These are phyloP conservation scores for Holothuria scabra DNA, from an alignment of 53 echinoderm and acorn worm genomes.

Conservation along the genomic window DNA sequence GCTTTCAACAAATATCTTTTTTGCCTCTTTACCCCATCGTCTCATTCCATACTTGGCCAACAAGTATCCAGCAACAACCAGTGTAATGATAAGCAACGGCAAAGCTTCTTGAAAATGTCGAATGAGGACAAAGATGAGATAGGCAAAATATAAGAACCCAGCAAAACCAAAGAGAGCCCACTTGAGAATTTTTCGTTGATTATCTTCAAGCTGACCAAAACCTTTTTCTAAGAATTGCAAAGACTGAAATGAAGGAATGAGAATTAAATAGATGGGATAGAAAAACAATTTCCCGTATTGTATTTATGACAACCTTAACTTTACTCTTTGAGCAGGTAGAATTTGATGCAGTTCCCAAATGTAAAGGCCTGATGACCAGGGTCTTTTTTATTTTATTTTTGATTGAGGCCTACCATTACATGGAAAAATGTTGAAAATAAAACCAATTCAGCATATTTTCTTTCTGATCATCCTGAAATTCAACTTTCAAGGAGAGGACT, in stretches of 20 bases:
- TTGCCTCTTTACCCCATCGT: slow-evolving; percentile 28
- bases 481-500: too few species aligned
- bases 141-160: slow-evolving; percentile 60
- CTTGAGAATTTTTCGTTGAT: slow-evolving; percentile 32
- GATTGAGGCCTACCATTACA: too few species aligned
- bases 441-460: too few species aligned
- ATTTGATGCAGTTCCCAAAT: too few species aligned
- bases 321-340: too few species aligned
- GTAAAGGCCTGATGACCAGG: too few species aligned
- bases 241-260: slow-evolving; percentile 1
- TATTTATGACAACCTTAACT: too few species aligned
- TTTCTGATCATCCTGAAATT: too few species aligned
- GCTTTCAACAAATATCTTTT: slow-evolving; percentile 25
- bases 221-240: slow-evolving; percentile 39
- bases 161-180: slow-evolving; percentile 49
- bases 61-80: slow-evolving; percentile 40
- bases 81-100: slow-evolving; percentile 77
- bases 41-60: slow-evolving; percentile 29
- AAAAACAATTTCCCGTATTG: too few species aligned
- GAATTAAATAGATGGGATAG: too few species aligned
- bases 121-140: slow-evolving; percentile 69
- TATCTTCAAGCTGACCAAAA: slow-evolving; percentile 23
- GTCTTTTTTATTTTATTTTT: too few species aligned
- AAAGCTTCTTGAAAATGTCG: slow-evolving; percentile 72
- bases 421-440: too few species aligned